phyloP scores from a whole-genome alignment of 2,113 vertebrate species.

The Psilopsiagon aurifrons region DNA sequence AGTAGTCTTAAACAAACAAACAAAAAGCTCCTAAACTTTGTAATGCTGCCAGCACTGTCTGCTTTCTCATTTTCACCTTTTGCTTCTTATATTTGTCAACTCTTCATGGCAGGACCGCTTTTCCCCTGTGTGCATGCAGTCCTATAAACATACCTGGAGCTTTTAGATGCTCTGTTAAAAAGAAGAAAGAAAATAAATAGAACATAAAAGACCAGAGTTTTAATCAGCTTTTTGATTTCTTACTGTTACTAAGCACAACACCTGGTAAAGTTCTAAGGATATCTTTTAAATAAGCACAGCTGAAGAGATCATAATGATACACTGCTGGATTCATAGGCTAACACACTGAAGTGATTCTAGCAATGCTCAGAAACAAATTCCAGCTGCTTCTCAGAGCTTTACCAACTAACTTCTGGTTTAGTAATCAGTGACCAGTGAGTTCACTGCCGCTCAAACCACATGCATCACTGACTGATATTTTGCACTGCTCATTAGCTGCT shows the following conservation, averaged over 20 bases:
- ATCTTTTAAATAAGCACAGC: not conserved
- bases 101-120: not conserved
- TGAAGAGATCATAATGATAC: not conserved
- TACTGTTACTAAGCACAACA: not conserved
- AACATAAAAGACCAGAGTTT: not conserved
- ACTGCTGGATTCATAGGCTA: not conserved
- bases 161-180: not conserved
- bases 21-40: not conserved
- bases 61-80: not conserved
- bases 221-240: not conserved
- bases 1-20: not conserved
- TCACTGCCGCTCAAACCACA: not conserved
- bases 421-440: not conserved
- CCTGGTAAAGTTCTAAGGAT: not conserved
- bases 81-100: not conserved
- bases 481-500: not conserved
- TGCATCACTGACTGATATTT: not conserved
- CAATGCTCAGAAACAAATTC: not conserved
- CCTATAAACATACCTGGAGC: not conserved
- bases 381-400: not conserved
- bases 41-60: not conserved
- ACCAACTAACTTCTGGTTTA: not conserved
- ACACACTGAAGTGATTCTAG: not conserved
- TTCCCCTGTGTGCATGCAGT: not conserved
- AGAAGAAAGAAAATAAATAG: not conserved